A percentile compares a stretch with the other conserved stretches of the same genome.
Evolutionary conservation across 2,113 vertebrate genomes (phyloP).

Genomic region (Atractosteus spatula): DNA sequence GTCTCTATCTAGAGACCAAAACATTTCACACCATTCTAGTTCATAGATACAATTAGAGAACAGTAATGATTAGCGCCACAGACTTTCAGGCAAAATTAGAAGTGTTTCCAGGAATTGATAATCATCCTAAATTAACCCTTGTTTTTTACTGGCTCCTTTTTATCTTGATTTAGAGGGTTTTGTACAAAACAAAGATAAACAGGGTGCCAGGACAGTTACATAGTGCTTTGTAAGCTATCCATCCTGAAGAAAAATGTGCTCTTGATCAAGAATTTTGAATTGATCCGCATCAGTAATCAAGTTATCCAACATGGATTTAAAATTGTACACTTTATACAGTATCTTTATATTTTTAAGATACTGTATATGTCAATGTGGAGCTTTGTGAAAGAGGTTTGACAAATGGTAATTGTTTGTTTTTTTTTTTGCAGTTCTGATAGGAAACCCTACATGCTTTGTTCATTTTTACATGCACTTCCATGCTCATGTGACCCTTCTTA

Average conservation of each 20-base stretch:
- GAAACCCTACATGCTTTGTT: no score
- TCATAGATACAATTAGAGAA: constrained; percentile 32
- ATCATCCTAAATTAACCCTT: constrained; percentile 70
- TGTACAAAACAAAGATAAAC: constrained; percentile 65
- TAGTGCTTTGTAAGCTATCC: constrained; percentile 31
- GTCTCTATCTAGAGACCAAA: neutral
- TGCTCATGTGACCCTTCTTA: no score
- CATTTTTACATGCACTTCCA: no score
- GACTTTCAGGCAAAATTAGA: constrained; percentile 76
- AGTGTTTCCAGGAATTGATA: constrained; percentile 70
- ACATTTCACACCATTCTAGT: neutral
- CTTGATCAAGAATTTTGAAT: constrained; percentile 37
- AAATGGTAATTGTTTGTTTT: neutral
- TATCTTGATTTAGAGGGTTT: constrained; percentile 68
- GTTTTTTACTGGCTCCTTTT: constrained; percentile 72
- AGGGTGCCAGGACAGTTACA: constrained; percentile 40
- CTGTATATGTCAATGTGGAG: constrained; percentile 40
- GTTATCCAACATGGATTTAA: constrained; percentile 44
- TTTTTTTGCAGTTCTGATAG: neutral
- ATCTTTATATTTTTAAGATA: constrained; percentile 43
- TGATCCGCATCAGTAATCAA: constrained; percentile 6
- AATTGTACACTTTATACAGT: constrained; percentile 39
- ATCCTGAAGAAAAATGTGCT: constrained; percentile 44
- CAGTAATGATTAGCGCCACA: constrained; percentile 70
- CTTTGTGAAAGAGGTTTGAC: constrained; percentile 28